Evolutionary conservation across 2,797 vertebrate genomes (phyloP), one percentile per base, ranked within the genome.

Genomic region (Meriones psammophilus): DNA sequence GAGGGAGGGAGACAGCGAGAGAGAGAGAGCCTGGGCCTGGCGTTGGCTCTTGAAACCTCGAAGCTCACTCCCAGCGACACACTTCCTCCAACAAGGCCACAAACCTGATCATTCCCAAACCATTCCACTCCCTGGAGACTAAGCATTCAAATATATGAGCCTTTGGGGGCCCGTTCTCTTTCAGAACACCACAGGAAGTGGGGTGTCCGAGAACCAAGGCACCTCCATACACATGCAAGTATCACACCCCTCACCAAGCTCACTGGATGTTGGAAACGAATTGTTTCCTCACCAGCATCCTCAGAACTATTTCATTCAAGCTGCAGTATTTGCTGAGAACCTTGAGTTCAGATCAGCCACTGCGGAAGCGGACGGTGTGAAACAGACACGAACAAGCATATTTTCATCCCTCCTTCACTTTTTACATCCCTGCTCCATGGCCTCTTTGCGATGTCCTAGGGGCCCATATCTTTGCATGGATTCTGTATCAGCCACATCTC

Each of bases 151-250:
- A 50, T 33, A 33, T 33, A 33, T 46, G 62, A 68, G 62, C 62
- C 81, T 14, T 2, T 85, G 62, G 42, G 62, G 62, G 0, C 10
- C 42, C 10, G 22, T 50, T 50, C 42, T 8, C 30, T 66, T 33
- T 13, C 28, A 46, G 46, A 33, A 39, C n/a, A 64, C 60, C 42
- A 66, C 81, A 42, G 14, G 8, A 30, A 84, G 42, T 66, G 26
- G 64, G 12, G 4, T 46, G 28, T 84, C 62, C 33, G 46, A 64
- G 15, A 84, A 46, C 60, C 69, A 17, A 92, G 69, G 39, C 15
- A 0, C 60, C 9, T 1, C 66, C 26, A 6, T 7, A 4, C 50
- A 6, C 4, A 71, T 2, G 58, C 4, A 1, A 9, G 26, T 30
- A 13, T 91, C 33, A 80, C 4, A 68, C n/a, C 18, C 56, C 18